A percentile compares a stretch with the other conserved stretches of the same genome.
These are phyloP conservation scores for Dasyprocta punctata DNA, from an alignment of 2,113 vertebrate genomes.

Conservation along the genomic window DNA sequence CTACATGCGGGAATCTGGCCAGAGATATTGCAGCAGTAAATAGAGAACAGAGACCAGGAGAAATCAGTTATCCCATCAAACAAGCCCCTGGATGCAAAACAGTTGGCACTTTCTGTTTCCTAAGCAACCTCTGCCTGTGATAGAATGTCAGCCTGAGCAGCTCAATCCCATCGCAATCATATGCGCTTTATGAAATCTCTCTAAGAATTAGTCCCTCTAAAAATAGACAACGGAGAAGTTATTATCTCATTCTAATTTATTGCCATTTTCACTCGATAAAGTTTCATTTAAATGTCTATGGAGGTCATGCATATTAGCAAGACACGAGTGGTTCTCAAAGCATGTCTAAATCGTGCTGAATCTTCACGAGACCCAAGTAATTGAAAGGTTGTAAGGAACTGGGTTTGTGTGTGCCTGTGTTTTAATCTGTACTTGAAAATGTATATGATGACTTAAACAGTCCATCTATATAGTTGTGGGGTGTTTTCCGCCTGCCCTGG, in stretches of 20 bases:
- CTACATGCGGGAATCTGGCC: slow-evolving; percentile 32
- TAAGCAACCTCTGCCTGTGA: slow-evolving; percentile 62
- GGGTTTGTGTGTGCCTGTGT: neutral
- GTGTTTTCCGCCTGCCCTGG: neutral
- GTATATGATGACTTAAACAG: neutral
- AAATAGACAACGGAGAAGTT: slow-evolving; percentile 71
- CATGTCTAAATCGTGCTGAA: neutral
- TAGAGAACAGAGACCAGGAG: neutral
- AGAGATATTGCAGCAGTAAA: slow-evolving; percentile 37
- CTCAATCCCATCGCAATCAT: slow-evolving; percentile 48
- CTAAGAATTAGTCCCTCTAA: slow-evolving; percentile 70
- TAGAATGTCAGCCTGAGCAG: slow-evolving; percentile 20
- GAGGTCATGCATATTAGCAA: slow-evolving; percentile 63
- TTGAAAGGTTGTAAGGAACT: slow-evolving; percentile 25
- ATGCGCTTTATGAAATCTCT: slow-evolving; percentile 65
- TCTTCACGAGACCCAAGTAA: slow-evolving; percentile 52
- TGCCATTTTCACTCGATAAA: slow-evolving; percentile 71
- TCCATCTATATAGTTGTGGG: neutral
- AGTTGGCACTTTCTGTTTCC: slow-evolving; percentile 63
- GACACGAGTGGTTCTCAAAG: slow-evolving; percentile 27
- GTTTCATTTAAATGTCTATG: slow-evolving; percentile 64
- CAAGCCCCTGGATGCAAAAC: slow-evolving; percentile 39
- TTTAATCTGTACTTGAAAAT: neutral
- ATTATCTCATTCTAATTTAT: slow-evolving; percentile 78
- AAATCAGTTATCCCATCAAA: slow-evolving; percentile 56